These are phyloP conservation scores for Amphipoea oculea DNA, from an alignment of 2,888 invertebrate species.

Conservation along the genomic window DNA sequence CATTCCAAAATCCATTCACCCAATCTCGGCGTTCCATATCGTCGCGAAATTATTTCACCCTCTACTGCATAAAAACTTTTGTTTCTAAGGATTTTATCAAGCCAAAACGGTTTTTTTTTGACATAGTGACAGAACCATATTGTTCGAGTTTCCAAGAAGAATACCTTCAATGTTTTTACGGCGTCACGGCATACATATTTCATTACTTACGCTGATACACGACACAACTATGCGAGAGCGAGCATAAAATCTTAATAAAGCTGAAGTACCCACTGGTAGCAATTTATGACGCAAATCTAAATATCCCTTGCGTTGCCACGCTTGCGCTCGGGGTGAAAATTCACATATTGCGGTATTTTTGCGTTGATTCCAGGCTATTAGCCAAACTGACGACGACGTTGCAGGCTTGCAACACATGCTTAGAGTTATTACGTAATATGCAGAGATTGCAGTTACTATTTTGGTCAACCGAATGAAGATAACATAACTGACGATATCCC, in stretches of 20 bases:
- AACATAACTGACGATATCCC: not conserved
- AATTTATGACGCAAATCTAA: slow-evolving; percentile 68
- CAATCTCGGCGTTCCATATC: slow-evolving; percentile 44
- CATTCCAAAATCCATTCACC: slow-evolving; percentile 51
- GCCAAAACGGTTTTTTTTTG: slow-evolving; percentile 10
- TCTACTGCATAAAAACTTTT: slow-evolving; percentile 28
- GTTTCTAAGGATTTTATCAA: slow-evolving; percentile 37
- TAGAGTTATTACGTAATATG: slow-evolving; percentile 6
- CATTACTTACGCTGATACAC: slow-evolving; percentile 71
- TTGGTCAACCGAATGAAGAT: not conserved
- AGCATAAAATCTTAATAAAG: slow-evolving; percentile 75
- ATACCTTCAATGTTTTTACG: slow-evolving; percentile 66
- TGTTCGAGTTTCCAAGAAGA: slow-evolving; percentile 60
- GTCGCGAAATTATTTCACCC: slow-evolving; percentile 51
- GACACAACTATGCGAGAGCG: slow-evolving; percentile 68
- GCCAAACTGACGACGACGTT: slow-evolving; percentile 37
- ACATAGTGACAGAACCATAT: slow-evolving; percentile 26
- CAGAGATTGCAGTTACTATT: not conserved
- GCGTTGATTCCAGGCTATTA: slow-evolving; percentile 53
- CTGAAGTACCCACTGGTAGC: slow-evolving; percentile 61
- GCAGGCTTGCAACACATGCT: slow-evolving; percentile 33
- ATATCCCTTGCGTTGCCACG: slow-evolving; percentile 63
- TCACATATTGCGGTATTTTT: slow-evolving; percentile 59
- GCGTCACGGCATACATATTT: slow-evolving; percentile 74
- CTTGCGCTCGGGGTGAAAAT: slow-evolving; percentile 57